Base-by-base conservation (phyloP, 2,797 vertebrate genomes). In the Malurus splendens region DNA sequence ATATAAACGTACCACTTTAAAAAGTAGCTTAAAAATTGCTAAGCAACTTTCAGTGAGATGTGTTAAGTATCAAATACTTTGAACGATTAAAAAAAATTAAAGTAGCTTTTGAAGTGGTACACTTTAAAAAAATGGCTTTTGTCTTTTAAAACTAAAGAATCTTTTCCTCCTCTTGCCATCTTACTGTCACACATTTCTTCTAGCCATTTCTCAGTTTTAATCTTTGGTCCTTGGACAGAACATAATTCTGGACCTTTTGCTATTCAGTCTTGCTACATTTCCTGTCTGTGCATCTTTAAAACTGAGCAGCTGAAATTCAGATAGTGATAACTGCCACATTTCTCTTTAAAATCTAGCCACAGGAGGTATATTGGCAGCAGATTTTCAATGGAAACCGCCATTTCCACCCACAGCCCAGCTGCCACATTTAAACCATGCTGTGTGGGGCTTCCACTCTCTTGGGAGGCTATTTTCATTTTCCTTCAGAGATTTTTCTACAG, bases 381-480 rank as follows among this genome's bases (percentile, higher is more conserved):
- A 82, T 91, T 90, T 92, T 94, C 86, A 92, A 71, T 92, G 89
- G 79, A 90, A 95, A 93, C 54, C 0, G 55, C 83, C 84, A 75
- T 92, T 94, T 87, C 92, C 87, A 92, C 93, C 93, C 90, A 92
- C 89, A 85, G 13, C 72, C 66, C 94, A 94, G 86, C 86, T 95
- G 94, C 89, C 82, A 82, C 90, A 79, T 90, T 90, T 89, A 91
- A 91, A 94, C 76, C 68, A 65, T 87, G 73, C 88, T 92, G 86
- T 92, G 84, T 86, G 91, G 91, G 90, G 92, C 77, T 95, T 96
- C 92, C 93, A 90, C 60, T 94, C 90, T 64, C 78, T 82, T 92
- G 86, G 71, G 83, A 94, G 50, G 73, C 76, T 93, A 79, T 90
- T 93, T 93, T 91, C 30, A 80, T 92, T 90, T 90, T 89, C 74